Percentiles rank a stretch among this genome's conserved stretches.
Evolutionary conservation across 2,797 vertebrate species (phyloP).

Genomic region (Onychomys arenicola): DNA sequence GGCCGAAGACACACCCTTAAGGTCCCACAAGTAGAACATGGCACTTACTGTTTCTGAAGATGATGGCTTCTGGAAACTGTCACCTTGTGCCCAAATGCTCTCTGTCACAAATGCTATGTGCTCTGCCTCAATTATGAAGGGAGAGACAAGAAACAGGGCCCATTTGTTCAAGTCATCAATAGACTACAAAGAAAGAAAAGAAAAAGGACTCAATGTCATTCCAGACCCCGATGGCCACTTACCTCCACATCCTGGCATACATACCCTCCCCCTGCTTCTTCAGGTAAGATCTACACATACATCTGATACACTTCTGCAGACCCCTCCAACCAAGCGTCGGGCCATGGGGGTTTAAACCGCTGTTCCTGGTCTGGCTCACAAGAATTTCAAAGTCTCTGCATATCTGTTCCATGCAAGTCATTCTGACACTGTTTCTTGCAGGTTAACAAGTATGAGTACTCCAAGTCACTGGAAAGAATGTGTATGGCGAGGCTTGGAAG

Average conservation of each 20-base stretch:
- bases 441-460: background rate
- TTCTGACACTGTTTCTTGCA: background rate
- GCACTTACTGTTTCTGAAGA: constrained; percentile 89
- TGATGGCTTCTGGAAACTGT: constrained; percentile 68
- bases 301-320: background rate
- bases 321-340: background rate
- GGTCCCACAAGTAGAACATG: background rate
- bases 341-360: background rate
- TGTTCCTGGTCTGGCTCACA: background rate
- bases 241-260: background rate
- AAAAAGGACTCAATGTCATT: background rate
- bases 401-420: background rate
- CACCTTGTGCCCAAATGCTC: constrained; percentile 87
- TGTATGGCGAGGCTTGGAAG: background rate
- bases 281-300: background rate
- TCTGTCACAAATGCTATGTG: constrained; percentile 96
- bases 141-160: constrained; percentile 90
- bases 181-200: constrained; percentile 85
- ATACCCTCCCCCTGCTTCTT: background rate
- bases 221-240: background rate
- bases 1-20: background rate
- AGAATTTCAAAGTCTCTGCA: background rate
- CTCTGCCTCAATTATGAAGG: constrained; percentile 87
- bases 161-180: constrained; percentile 95
- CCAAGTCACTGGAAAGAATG: background rate